Percentiles rank a stretch among this genome's conserved stretches.
These are phyloP conservation scores for Scaptomyza graminum DNA, from an alignment of 1,140 invertebrate genomes.

Conservation along the genomic window DNA sequence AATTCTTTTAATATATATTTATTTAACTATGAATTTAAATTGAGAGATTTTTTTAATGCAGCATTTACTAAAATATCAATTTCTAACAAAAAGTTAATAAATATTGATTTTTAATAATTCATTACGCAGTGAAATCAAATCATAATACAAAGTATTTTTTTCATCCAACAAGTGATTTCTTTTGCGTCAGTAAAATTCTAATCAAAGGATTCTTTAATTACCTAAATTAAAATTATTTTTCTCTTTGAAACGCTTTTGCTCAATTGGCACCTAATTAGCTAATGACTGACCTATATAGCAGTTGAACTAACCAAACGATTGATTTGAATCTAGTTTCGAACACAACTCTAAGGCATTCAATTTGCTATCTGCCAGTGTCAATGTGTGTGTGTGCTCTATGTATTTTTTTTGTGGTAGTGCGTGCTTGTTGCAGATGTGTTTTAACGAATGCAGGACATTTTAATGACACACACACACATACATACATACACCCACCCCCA, in stretches of 20 bases:
- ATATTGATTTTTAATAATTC: no score
- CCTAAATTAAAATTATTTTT: neutral
- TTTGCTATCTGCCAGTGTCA: constrained; percentile 1
- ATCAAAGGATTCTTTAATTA: neutral
- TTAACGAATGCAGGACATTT: constrained; percentile 20
- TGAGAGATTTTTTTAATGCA: no score
- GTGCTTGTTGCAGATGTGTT: constrained; percentile 18
- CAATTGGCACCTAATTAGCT: neutral
- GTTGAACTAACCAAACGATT: neutral
- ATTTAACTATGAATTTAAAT: no score
- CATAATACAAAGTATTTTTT: no score
- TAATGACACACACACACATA: constrained; percentile 36
- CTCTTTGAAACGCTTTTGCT: neutral
- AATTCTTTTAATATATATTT: no score
- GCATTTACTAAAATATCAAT: no score
- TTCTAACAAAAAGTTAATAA: no score
- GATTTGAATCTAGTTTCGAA: constrained; percentile 10
- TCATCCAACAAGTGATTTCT: no score
- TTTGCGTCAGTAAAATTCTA: neutral
- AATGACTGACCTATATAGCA: neutral
- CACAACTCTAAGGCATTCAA: constrained; percentile 12
- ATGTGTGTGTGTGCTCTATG: constrained; percentile 12
- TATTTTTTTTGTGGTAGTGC: constrained; percentile 16
- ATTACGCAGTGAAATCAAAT: no score
- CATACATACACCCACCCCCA: constrained; percentile 30